Base-by-base conservation (phyloP, 2,113 vertebrate genomes). In the Anthoscopus minutus region DNA sequence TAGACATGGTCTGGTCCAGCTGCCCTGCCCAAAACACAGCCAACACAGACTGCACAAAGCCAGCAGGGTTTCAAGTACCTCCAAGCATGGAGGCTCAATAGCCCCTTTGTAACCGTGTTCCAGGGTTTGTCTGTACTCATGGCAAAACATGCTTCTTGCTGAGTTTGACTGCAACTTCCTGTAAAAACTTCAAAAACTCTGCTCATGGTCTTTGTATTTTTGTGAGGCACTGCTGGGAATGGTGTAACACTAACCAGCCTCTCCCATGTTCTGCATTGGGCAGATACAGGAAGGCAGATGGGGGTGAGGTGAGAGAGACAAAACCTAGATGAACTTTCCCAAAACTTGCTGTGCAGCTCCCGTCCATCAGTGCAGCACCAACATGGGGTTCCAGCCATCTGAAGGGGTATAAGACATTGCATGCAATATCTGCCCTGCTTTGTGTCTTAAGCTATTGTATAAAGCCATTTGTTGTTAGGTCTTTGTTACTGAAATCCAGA, bases 261-360 rank as follows among this genome's bases (percentile, higher is more conserved):
- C 0, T 0, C 21, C 24, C 4, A 0, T 27, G 24, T 40, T 58
- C 74, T 74, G 23, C 61, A 28, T 11, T 33, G 53, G 14, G 23
- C 28, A 47, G 25, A 13, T 42, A 44, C 23, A 66, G 14, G 16
- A 81, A 66, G 47, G 21, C 14, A 22, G 14, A 14, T 0, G 0
- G 13, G 12, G 20, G 30, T 10, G 4, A 86, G 15, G 6, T 25
- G 57, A 44, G 18, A 61, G n/a, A 67, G 7, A 8, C 1, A 9
- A 81, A 85, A 15, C 19, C 18, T 18, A 7, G 30, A 64, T 25
- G 57, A 33, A 14, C 57, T 60, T 79, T 54, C 33, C 47, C 9
- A 40, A 28, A 62, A 4, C 23, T n/a, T 42, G 9, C 30, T 38
- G 7, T 1, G 4, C 10, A 54, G 23, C 53, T 24, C 31, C 31